Evolutionary conservation across 2,113 vertebrate genomes (phyloP).

Genomic region (Phylloscopus whistleri): DNA sequence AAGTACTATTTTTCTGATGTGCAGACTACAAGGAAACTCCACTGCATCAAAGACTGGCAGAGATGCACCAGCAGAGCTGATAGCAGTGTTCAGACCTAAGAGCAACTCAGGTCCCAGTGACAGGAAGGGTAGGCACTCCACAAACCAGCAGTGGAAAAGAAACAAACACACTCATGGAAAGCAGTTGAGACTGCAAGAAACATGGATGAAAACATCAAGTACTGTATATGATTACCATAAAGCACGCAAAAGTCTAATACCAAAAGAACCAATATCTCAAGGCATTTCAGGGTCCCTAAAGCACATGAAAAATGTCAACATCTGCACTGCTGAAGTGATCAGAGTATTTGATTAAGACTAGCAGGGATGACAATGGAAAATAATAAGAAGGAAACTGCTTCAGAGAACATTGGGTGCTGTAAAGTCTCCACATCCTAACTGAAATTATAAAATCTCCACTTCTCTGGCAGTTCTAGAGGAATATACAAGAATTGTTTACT

Average conservation of each 20-base stretch:
- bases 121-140: not conserved
- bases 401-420: not conserved
- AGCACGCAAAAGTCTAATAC: not conserved
- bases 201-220: not conserved
- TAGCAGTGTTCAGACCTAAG: not conserved
- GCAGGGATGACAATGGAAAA: not conserved
- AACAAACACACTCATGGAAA: not conserved
- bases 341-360: not conserved
- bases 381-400: not conserved
- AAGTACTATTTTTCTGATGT: not conserved
- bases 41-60: not conserved
- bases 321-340: not conserved
- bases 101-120: not conserved
- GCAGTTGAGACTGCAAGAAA: not conserved
- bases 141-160: not conserved
- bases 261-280: not conserved
- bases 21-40: not conserved
- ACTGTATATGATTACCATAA: not conserved
- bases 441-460: not conserved
- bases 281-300: not conserved
- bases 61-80: not conserved
- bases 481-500: not conserved
- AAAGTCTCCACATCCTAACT: not conserved
- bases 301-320: not conserved
- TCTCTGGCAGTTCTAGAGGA: not conserved